phyloP scores from a whole-genome alignment of 2,113 vertebrate genomes.

The Equus quagga region DNA sequence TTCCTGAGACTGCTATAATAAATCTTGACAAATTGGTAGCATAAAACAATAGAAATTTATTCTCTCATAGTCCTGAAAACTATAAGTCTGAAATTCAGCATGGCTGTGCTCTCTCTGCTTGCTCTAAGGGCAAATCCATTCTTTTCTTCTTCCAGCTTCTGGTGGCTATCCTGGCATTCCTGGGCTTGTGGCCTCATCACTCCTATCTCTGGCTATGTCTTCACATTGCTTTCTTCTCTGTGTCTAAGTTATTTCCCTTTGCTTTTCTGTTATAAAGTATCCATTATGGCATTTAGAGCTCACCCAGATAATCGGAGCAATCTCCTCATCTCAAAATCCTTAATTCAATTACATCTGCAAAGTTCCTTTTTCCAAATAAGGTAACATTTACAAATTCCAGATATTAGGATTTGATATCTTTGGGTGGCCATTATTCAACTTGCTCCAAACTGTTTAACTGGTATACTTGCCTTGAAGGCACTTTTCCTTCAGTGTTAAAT shows the following conservation, averaged over 20 bases:
- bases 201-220: background rate
- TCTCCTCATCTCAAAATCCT: background rate
- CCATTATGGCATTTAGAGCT: background rate
- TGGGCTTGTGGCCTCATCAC: background rate
- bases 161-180: background rate
- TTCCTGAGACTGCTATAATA: background rate
- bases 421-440: background rate
- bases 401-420: background rate
- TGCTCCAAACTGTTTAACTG: background rate
- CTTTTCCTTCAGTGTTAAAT: background rate
- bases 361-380: background rate
- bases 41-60: background rate
- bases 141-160: background rate
- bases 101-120: rapidly evolving
- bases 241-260: background rate
- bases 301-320: background rate
- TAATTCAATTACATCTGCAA: background rate
- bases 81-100: background rate
- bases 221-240: background rate
- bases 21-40: background rate
- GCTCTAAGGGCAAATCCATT: background rate
- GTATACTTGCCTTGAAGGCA: background rate
- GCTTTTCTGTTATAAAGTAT: background rate
- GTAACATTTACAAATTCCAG: background rate
- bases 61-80: background rate